These are phyloP conservation scores for Microplitis deprimator DNA, from an alignment of 2,888 invertebrate species.

Conservation along the genomic window DNA sequence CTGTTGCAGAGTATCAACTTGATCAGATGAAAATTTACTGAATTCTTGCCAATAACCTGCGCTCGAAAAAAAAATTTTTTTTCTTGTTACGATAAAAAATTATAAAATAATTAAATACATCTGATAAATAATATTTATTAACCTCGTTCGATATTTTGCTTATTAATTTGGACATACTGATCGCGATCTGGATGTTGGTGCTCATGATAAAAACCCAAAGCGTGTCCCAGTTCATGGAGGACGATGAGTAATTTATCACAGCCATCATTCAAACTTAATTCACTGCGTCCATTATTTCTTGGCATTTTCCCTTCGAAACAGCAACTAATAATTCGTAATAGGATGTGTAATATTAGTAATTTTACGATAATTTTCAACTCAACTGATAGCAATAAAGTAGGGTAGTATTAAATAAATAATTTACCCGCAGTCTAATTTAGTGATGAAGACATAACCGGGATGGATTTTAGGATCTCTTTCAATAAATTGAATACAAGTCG, in stretches of 20 bases:
- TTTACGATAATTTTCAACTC: not conserved
- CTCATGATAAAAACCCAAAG: not conserved
- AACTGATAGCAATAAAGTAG: not conserved
- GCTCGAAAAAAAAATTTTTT: not conserved
- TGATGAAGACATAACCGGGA: not conserved
- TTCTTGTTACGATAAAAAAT: not conserved
- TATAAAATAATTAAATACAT: not conserved
- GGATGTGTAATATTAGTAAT: not conserved
- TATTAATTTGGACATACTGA: not conserved
- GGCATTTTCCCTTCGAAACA: not conserved
- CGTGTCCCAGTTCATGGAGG: not conserved
- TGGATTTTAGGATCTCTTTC: not conserved
- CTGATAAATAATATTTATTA: not conserved
- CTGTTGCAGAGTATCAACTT: constrained; percentile 97
- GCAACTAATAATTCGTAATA: not conserved
- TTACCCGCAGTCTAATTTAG: not conserved
- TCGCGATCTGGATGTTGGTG: not conserved
- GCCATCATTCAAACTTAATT: not conserved
- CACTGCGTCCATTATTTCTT: not conserved
- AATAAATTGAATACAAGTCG: not conserved
- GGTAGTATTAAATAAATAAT: not conserved
- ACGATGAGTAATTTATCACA: not conserved
- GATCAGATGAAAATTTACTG: constrained; percentile 73
- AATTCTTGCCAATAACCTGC: not conserved
- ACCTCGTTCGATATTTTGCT: not conserved